A percentile compares a stretch with the other conserved stretches of the same genome.
Conservation (phyloP, 2,113 vertebrate species). For the Tyto alba region DNA sequence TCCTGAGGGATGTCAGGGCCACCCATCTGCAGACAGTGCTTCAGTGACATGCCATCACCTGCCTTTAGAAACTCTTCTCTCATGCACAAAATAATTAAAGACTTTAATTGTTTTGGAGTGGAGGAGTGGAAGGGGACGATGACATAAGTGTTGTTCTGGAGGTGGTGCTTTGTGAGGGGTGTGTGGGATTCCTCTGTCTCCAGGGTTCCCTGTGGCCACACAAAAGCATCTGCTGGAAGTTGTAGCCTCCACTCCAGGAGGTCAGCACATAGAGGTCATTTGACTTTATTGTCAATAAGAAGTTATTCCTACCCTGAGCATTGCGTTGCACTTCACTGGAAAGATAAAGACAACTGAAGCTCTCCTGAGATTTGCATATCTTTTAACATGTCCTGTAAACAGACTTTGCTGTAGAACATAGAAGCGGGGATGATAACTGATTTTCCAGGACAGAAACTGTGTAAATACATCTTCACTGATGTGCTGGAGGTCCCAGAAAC, state of each 20-base stretch:
- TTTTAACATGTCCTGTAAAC: neutral
- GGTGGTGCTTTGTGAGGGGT: neutral
- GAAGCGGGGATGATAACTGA: neutral
- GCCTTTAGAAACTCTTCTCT: neutral
- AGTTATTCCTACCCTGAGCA: neutral
- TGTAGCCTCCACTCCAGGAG: neutral
- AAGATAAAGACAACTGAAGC: neutral
- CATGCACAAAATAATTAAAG: neutral
- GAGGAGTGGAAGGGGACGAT: neutral
- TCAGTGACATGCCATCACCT: neutral
- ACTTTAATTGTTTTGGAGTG: neutral
- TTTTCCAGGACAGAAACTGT: neutral
- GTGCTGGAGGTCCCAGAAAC: neutral
- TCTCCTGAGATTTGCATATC: neutral
- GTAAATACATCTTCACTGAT: neutral
- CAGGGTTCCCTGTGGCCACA: neutral
- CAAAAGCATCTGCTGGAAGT: neutral
- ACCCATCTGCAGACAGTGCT: neutral
- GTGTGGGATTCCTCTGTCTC: neutral
- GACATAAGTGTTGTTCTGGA: rapidly evolving
- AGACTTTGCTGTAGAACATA: neutral
- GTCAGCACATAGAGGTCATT: neutral
- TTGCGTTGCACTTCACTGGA: neutral
- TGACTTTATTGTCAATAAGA: neutral
- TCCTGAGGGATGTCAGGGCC: neutral